phyloP scores from a whole-genome alignment of 2,888 invertebrate genomes.

The Kryphioiulus occultus region DNA sequence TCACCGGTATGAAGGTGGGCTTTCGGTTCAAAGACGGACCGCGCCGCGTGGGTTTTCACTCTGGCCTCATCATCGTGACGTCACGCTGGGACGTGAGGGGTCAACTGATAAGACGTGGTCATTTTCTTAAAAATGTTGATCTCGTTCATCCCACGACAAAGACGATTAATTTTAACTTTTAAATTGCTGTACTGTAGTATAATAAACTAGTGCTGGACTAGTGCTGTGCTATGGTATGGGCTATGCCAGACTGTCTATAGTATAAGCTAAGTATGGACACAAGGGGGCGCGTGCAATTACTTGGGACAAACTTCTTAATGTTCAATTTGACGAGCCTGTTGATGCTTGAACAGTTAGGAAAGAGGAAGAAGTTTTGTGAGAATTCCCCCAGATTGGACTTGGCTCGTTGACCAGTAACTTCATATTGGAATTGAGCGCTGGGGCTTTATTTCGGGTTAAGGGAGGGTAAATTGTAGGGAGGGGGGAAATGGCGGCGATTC shows the following conservation, averaged over 20 bases:
- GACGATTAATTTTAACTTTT: too few species aligned
- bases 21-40: background rate
- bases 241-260: too few species aligned
- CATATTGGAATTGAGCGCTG: background rate
- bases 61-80: background rate
- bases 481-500: constrained; percentile 29
- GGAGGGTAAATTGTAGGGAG: constrained; percentile 3
- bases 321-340: too few species aligned
- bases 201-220: too few species aligned
- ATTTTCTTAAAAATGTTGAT: background rate
- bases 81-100: background rate
- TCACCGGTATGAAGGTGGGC: constrained; percentile 10
- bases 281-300: background rate
- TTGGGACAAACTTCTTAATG: background rate
- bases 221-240: too few species aligned
- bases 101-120: too few species aligned
- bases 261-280: too few species aligned
- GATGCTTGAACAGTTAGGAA: too few species aligned
- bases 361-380: too few species aligned
- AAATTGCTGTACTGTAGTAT: too few species aligned
- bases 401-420: constrained; percentile 19
- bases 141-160: too few species aligned
- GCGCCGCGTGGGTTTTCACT: background rate
- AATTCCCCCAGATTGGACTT: background rate
- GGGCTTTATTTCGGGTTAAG: background rate